These are phyloP conservation scores for Aethes cnicana DNA, from an alignment of 2,888 invertebrate genomes.

Conservation along the genomic window DNA sequence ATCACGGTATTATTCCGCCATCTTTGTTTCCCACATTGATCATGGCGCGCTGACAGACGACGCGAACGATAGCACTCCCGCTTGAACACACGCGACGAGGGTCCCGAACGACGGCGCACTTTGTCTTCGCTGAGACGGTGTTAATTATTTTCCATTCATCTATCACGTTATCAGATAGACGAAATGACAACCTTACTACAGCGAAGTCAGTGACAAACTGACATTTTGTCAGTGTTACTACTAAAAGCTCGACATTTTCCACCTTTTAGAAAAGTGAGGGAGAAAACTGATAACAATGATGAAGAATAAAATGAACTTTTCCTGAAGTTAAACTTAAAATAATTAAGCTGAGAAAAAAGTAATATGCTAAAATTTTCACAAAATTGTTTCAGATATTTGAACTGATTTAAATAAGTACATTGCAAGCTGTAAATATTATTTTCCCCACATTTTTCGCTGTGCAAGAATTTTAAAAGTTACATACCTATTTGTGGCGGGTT, in stretches of 20 bases:
- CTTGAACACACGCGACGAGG: conserved; percentile 49
- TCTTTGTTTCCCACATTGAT: conserved; percentile 83
- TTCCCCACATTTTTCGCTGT: too few species aligned
- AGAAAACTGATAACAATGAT: background rate
- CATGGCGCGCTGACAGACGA: conserved; percentile 71
- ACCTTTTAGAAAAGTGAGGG: background rate
- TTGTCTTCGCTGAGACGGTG: conserved; percentile 64
- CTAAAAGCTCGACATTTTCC: background rate
- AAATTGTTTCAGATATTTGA: too few species aligned
- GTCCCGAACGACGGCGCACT: conserved; percentile 46
- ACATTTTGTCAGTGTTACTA: conserved; percentile 45
- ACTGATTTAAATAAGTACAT: too few species aligned
- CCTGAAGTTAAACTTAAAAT: too few species aligned
- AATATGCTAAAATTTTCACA: too few species aligned
- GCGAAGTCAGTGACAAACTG: conserved; percentile 81
- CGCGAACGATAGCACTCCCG: conserved; percentile 51
- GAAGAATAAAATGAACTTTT: too few species aligned
- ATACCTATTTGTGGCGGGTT: too few species aligned
- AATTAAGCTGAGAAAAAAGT: too few species aligned
- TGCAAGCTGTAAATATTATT: too few species aligned
- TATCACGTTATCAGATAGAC: conserved; percentile 73
- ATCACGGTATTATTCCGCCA: conserved; percentile 82
- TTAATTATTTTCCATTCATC: conserved; percentile 78
- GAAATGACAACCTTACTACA: conserved; percentile 79
- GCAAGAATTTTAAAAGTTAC: too few species aligned